Conservation (phyloP, 2,888 invertebrate genomes). For the Calameuta filiformis region DNA sequence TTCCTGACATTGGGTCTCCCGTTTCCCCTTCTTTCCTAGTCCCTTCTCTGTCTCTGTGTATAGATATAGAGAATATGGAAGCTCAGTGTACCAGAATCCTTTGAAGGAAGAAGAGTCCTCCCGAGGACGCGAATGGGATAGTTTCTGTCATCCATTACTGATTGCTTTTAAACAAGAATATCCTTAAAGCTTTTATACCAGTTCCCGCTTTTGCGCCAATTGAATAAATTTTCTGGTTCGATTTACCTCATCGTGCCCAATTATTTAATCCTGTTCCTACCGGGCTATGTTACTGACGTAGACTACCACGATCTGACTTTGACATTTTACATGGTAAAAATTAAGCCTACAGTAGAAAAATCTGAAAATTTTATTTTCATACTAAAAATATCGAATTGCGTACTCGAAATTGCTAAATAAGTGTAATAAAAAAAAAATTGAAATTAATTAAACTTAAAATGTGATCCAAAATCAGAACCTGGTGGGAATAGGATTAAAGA, state of each 20-base stretch:
- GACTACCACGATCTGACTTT: too few relatives aligned
- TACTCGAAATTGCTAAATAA: neutral
- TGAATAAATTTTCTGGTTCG: neutral
- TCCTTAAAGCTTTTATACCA: neutral
- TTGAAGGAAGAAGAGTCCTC: neutral
- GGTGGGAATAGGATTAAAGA: neutral
- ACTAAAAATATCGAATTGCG: too few relatives aligned
- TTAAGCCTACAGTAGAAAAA: too few relatives aligned
- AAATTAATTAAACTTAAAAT: neutral
- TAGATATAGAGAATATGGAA: neutral
- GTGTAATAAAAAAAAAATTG: neutral
- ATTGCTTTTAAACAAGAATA: neutral
- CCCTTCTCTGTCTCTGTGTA: neutral
- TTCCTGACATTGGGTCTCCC: conserved; percentile 22
- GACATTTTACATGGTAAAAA: too few relatives aligned
- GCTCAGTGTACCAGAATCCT: neutral
- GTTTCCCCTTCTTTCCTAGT: conserved; percentile 3
- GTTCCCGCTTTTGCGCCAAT: neutral
- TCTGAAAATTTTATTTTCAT: too few relatives aligned
- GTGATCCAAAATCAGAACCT: neutral
- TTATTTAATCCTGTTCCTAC: neutral
- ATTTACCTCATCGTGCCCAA: neutral
- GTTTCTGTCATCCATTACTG: neutral
- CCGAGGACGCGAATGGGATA: neutral
- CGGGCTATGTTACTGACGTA: too few relatives aligned